A percentile compares a stretch with the other conserved stretches of the same genome.
phyloP scores from a whole-genome alignment of 1,140 invertebrate species.

The Cyclina sinensis region DNA sequence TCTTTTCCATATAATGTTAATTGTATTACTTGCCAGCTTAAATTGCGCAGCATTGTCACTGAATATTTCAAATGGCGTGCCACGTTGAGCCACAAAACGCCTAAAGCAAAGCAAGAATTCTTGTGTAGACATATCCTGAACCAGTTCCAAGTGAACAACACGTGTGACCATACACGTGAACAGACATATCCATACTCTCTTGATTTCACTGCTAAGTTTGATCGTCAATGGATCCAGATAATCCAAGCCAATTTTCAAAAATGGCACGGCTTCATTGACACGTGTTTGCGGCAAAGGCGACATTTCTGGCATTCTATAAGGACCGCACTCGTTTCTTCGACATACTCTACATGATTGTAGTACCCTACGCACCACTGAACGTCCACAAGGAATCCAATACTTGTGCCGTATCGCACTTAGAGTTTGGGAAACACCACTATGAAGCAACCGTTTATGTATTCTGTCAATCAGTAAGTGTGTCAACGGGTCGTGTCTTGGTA shows the following conservation, averaged over 20 bases:
- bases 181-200: conserved; percentile 26
- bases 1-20: not conserved
- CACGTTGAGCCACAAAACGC: not conserved
- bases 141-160: not conserved
- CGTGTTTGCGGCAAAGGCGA: not conserved
- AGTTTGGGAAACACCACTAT: not conserved
- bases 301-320: not conserved
- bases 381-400: not conserved
- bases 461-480: not conserved
- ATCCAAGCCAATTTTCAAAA: not conserved
- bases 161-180: not conserved
- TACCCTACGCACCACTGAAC: not conserved
- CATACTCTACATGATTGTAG: not conserved
- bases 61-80: not conserved
- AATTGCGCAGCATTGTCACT: conserved; percentile 27
- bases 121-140: conserved; percentile 28
- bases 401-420: not conserved
- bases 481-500: not conserved
- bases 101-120: not conserved
- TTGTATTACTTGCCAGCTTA: not conserved
- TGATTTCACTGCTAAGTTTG: not conserved
- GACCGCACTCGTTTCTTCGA: not conserved
- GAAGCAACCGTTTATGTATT: not conserved
- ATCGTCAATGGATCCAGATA: not conserved
- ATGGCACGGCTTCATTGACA: not conserved